Evolutionary conservation across 2,113 vertebrate genomes (phyloP).

Genomic region (Otis tarda): DNA sequence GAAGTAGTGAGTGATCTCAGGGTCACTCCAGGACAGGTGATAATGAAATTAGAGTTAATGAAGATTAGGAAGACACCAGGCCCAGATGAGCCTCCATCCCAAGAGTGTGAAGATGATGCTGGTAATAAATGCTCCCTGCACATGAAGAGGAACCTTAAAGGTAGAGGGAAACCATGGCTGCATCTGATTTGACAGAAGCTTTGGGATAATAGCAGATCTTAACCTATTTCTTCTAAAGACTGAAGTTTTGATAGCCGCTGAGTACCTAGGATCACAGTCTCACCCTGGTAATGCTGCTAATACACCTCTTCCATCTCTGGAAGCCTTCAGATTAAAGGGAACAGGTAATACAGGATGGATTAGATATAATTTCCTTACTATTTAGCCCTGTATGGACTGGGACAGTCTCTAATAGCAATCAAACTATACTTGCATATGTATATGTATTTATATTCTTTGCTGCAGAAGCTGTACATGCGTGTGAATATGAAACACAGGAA

Average conservation of each 20-base stretch:
- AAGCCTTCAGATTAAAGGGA: background rate
- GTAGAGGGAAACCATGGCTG: background rate
- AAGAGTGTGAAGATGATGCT: constrained; percentile 17
- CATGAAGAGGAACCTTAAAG: background rate
- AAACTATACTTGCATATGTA: background rate
- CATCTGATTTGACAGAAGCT: background rate
- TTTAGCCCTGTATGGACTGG: background rate
- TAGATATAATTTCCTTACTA: background rate
- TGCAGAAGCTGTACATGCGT: background rate
- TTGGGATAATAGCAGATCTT: background rate
- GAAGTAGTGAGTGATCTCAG: constrained; percentile 54
- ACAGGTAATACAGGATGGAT: background rate
- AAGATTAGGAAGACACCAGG: constrained; percentile 65
- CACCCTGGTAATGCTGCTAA: background rate
- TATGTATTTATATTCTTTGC: background rate
- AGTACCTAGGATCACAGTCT: background rate
- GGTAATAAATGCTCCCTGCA: constrained; percentile 2
- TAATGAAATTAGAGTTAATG: constrained; percentile 80
- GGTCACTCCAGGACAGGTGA: constrained; percentile 78
- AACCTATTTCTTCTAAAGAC: background rate
- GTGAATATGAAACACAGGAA: background rate
- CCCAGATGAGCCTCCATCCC: constrained; percentile 66
- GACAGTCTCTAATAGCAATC: background rate
- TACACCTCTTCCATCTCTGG: background rate
- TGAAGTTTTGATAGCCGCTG: background rate